These are phyloP conservation scores for Epinephelus moara DNA, from an alignment of 2,113 vertebrate species.

Conservation along the genomic window DNA sequence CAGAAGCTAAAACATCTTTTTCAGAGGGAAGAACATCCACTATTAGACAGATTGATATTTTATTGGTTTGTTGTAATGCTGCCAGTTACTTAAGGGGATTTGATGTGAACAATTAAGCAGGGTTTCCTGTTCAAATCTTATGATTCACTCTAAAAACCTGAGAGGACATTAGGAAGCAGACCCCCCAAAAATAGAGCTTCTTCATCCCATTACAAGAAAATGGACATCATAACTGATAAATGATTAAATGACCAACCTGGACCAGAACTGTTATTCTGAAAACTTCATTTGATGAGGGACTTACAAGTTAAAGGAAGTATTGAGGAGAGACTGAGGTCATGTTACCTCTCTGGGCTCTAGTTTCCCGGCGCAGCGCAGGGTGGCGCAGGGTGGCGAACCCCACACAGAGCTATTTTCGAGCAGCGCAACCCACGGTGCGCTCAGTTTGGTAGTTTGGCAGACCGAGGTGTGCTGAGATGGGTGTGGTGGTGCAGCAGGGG, in stretches of 20 bases:
- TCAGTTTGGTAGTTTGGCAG: too few relatives aligned
- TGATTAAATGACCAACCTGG: neutral
- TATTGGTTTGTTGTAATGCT: conserved; percentile 15
- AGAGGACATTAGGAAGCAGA: neutral
- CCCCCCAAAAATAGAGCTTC: neutral
- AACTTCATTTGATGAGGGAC: neutral
- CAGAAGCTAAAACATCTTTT: neutral
- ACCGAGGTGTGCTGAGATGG: too few relatives aligned
- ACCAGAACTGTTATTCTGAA: neutral
- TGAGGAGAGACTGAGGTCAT: too few relatives aligned
- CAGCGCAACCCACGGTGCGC: too few relatives aligned
- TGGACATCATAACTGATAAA: neutral
- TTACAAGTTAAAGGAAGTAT: neutral
- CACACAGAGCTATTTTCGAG: too few relatives aligned
- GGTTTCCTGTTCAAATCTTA: neutral
- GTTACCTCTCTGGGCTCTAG: too few relatives aligned
- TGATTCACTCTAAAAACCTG: neutral
- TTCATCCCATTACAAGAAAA: neutral
- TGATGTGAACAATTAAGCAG: neutral
- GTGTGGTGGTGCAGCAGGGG: too few relatives aligned
- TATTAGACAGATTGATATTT: conserved; percentile 11
- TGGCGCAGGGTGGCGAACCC: too few relatives aligned
- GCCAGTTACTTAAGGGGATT: conserved; percentile 32
- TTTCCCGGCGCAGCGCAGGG: too few relatives aligned
- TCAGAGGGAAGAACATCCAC: neutral